Conservation (phyloP, 2,888 invertebrate species). For the Pseudeuparius sepicola region DNA sequence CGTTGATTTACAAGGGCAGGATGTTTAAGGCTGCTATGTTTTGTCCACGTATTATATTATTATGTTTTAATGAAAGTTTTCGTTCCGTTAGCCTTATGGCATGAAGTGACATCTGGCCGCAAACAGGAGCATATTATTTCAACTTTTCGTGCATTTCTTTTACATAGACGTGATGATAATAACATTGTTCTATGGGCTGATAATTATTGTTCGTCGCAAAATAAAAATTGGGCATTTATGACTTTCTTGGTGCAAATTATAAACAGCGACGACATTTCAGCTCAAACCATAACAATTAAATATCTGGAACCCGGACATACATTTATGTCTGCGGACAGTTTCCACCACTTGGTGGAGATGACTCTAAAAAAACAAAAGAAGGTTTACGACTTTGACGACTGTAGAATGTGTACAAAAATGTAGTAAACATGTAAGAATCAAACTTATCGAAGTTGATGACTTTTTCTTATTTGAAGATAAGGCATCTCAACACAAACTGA, state of each 20-base stretch:
- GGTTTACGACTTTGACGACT: conserved; percentile 17
- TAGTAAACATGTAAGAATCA: background rate
- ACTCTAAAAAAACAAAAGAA: conserved; percentile 16
- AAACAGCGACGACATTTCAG: conserved; percentile 15
- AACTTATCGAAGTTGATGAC: background rate
- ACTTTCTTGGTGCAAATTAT: conserved; percentile 16
- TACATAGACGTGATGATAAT: too few relatives aligned
- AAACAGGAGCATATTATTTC: too few relatives aligned
- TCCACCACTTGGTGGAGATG: conserved; percentile 11
- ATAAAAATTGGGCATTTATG: conserved; percentile 19
- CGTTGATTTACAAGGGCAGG: too few relatives aligned
- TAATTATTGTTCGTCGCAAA: too few relatives aligned
- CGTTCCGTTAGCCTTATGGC: too few relatives aligned
- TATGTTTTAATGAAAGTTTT: too few relatives aligned
- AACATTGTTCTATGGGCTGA: too few relatives aligned
- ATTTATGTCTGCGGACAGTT: conserved; percentile 16
- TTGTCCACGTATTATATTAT: too few relatives aligned
- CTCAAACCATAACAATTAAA: conserved; percentile 12
- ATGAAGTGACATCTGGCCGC: too few relatives aligned
- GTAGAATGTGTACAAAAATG: conserved; percentile 6
- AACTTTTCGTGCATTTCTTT: too few relatives aligned
- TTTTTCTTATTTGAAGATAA: conserved; percentile 1
- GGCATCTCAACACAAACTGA: conserved; percentile 1
- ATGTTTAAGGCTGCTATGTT: too few relatives aligned
- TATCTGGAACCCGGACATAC: conserved; percentile 17